Conservation (phyloP, 2,113 vertebrate genomes). For the Leucopternis melanops region DNA sequence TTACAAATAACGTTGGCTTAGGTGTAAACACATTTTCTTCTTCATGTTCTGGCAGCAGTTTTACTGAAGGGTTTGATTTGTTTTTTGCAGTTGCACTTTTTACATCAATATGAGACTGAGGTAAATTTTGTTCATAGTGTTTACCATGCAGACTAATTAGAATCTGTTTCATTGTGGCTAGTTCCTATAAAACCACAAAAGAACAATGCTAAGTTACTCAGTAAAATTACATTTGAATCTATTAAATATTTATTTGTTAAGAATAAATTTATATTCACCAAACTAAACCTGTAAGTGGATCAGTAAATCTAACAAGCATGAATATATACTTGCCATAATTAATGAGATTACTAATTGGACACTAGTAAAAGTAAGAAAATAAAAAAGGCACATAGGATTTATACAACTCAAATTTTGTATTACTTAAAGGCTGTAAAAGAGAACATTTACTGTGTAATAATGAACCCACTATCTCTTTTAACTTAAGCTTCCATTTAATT, state of each 20-base stretch:
- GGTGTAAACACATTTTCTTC: constrained; percentile 77
- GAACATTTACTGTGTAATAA: not conserved
- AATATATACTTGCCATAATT: not conserved
- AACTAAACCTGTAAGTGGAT: not conserved
- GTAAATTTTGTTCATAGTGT: constrained; percentile 51
- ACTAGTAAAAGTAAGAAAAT: not conserved
- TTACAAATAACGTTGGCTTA: constrained; percentile 92
- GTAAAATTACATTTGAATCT: not conserved
- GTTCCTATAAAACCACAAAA: constrained; percentile 77
- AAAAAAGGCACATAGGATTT: not conserved
- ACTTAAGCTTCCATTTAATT: not conserved
- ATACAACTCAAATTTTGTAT: not conserved
- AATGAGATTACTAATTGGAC: not conserved
- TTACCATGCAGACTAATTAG: constrained; percentile 79
- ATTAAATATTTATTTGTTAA: constrained; percentile 1
- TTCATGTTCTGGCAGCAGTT: constrained; percentile 57
- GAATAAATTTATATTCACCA: not conserved
- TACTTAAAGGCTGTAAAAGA: not conserved
- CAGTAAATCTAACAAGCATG: not conserved
- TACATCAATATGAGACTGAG: constrained; percentile 37
- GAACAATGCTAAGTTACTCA: not conserved
- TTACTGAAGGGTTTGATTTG: constrained; percentile 37
- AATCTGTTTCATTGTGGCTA: constrained; percentile 91
- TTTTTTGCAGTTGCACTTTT: constrained; percentile 32
- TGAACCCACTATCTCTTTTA: not conserved